phyloP scores from a whole-genome alignment of 2,888 invertebrate species.

The Caenorhabditis sp. region DNA sequence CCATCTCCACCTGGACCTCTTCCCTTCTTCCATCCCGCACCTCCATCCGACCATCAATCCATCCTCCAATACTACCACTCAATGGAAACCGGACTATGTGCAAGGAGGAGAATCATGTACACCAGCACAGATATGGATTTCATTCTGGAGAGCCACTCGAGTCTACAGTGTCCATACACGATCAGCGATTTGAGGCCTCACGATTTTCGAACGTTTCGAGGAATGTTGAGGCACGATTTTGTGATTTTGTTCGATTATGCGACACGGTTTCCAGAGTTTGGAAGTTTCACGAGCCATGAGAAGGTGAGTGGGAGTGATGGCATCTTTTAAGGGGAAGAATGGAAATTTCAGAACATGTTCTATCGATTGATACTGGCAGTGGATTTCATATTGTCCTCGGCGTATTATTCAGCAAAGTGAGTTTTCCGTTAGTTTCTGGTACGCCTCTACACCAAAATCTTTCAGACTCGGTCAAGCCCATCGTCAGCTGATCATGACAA shows the following conservation, averaged over 20 bases:
- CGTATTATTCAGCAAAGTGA: conserved; percentile 67
- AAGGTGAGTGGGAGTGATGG: conserved; percentile 38
- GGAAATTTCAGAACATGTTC: conserved; percentile 66
- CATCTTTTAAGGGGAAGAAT: neutral
- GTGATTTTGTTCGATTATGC: conserved; percentile 71
- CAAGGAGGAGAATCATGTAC: conserved; percentile 69
- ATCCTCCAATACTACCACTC: conserved; percentile 55
- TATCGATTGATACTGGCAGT: conserved; percentile 67
- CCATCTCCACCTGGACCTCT: conserved; percentile 4
- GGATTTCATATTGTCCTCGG: conserved; percentile 69
- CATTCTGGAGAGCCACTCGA: conserved; percentile 62
- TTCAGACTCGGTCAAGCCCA: conserved; percentile 55
- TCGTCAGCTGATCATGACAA: conserved; percentile 64
- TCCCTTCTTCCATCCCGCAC: no score
- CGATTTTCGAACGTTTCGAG: conserved; percentile 65
- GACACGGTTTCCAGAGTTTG: conserved; percentile 66
- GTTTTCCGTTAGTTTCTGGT: neutral
- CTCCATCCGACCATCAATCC: conserved; percentile 6
- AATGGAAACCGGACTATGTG: conserved; percentile 67
- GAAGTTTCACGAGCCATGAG: conserved; percentile 62
- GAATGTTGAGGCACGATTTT: conserved; percentile 69
- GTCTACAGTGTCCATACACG: conserved; percentile 69
- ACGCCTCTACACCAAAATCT: no score
- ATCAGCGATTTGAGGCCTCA: conserved; percentile 64
- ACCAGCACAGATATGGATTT: conserved; percentile 66